Evolutionary conservation across 2,797 vertebrate species (phyloP).

Genomic region (Pseudochirops corinnae): DNA sequence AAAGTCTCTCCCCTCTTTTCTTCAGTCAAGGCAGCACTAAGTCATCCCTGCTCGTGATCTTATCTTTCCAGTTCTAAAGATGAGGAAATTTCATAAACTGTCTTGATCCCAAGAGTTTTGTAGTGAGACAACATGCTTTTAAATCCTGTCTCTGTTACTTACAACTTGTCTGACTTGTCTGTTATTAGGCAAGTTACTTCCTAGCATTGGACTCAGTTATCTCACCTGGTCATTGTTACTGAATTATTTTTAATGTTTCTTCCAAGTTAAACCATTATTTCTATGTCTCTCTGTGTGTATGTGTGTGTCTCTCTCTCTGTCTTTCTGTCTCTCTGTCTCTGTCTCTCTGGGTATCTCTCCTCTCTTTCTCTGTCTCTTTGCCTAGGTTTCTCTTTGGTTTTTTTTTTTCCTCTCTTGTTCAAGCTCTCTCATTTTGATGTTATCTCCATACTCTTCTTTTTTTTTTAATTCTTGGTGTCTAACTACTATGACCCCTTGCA

Average conservation of each 20-base stretch:
- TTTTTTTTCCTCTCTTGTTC: neutral
- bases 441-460: neutral
- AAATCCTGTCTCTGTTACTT: slow-evolving; percentile 10
- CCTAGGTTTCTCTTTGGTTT: too few species aligned
- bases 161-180: too few species aligned
- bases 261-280: neutral
- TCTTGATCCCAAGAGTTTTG: neutral
- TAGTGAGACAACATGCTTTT: neutral
- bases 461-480: too few species aligned
- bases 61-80: neutral
- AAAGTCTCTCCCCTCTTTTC: too few species aligned
- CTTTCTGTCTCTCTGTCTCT: too few species aligned
- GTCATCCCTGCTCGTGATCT: neutral
- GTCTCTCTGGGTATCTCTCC: too few species aligned
- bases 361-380: too few species aligned
- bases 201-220: neutral
- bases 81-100: too few species aligned
- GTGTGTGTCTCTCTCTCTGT: too few species aligned
- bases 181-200: neutral
- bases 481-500: too few species aligned
- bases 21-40: neutral
- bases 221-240: neutral
- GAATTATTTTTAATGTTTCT: neutral
- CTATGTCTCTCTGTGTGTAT: neutral
- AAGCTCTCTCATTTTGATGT: neutral